Evolutionary conservation across 2,113 vertebrate species (phyloP), one percentile per base, ranked within the genome.

Genomic region (Siniperca chuatsi): DNA sequence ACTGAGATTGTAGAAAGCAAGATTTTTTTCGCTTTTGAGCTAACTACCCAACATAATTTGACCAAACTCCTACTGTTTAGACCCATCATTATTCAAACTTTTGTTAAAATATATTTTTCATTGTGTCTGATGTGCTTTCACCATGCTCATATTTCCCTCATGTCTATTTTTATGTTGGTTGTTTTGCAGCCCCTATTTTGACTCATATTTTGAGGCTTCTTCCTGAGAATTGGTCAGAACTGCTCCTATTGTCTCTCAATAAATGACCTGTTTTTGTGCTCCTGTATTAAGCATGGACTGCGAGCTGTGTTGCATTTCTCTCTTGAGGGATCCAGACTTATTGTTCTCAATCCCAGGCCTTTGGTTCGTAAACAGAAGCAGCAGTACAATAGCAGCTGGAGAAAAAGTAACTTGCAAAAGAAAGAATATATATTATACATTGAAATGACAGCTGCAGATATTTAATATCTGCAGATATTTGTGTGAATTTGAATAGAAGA

Each of bases 191-290:
- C 16, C 18, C 16, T 66, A 3, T 82, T 75, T 35, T 50, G 46
- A 62, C 54, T 79, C 78, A 68, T 13, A 67, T 67, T 78, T 50
- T 35, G 50, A 75, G 61, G 33, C 16, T 40, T 82, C 46, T 54
- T 85, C 42, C 61, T 83, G 67, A 60, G 84, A 84, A 91, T 57
- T 77, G 61, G 72, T 88, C 35, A 62, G 69, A 84, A 73, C 57
- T 78, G 67, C 50, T 76, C 13, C 50, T 44, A 33, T 85, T 84
- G 88, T 87, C 76, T 77, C 62, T 65, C 25, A 74, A 29, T 79
- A 73, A 86, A 87, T 88, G 65, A 70, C 81, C 75, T 79, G 66
- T 75, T 71, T 82, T 83, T 86, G 75, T 73, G 85, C 83, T 46
- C 54, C 86, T 71, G 78, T 84, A 87, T 89, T 75, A 84, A 79